Evolutionary conservation across 2,797 vertebrate genomes (phyloP).

Genomic region (Artibeus jamaicensis): DNA sequence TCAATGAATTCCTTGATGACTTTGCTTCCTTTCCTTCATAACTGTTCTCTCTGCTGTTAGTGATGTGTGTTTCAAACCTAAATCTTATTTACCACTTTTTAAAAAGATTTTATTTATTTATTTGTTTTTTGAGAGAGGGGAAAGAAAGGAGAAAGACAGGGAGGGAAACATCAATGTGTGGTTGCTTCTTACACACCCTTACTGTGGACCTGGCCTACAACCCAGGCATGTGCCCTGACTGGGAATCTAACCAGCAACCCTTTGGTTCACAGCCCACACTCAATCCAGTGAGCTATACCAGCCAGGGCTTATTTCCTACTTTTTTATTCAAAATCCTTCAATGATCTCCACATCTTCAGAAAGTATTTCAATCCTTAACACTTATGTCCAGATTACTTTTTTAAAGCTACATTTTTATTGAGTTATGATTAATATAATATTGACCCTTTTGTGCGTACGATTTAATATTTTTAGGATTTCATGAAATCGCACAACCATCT

Average conservation of each 20-base stretch:
- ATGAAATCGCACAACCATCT: background rate
- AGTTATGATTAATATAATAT: background rate
- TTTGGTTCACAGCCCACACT: too few species aligned
- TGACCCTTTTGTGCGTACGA: background rate
- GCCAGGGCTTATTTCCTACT: background rate
- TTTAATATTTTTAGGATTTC: background rate
- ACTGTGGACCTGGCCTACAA: too few species aligned
- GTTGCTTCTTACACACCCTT: too few species aligned
- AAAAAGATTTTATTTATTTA: too few species aligned
- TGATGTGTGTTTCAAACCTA: background rate
- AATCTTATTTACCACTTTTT: background rate
- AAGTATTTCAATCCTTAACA: background rate
- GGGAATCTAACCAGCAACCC: too few species aligned
- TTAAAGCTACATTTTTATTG: background rate
- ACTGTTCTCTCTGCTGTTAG: background rate
- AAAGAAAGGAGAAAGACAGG: too few species aligned
- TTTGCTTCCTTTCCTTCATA: background rate
- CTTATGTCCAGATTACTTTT: background rate
- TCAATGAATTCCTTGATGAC: background rate
- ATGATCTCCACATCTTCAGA: background rate
- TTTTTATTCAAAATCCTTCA: background rate
- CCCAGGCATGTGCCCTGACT: too few species aligned
- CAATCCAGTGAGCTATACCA: too few species aligned
- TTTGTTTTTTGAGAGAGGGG: too few species aligned
- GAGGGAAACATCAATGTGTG: too few species aligned